Percentiles rank a stretch among this genome's conserved stretches.
These are phyloP conservation scores for Argyresthia goedartella DNA, from an alignment of 2,888 invertebrate species.

Conservation along the genomic window DNA sequence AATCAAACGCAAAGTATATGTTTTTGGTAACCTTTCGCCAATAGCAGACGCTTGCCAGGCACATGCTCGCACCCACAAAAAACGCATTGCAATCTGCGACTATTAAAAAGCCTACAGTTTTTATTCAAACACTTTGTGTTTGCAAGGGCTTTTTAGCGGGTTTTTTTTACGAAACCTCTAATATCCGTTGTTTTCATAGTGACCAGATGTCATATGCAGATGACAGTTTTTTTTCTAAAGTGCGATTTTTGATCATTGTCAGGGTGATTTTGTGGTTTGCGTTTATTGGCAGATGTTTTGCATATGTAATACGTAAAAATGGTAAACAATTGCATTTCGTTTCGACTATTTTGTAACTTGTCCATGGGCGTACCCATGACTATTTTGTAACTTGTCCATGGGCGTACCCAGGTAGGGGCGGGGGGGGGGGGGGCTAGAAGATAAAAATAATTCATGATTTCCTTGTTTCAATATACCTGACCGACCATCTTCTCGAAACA, in stretches of 20 bases:
- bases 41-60: too few species aligned
- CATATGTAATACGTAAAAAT: constrained; percentile 16
- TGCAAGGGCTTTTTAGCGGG: constrained; percentile 44
- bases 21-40: too few species aligned
- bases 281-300: constrained; percentile 49
- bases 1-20: too few species aligned
- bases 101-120: constrained; percentile 32
- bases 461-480: too few species aligned
- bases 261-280: constrained; percentile 26
- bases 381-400: too few species aligned
- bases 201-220: constrained; percentile 65
- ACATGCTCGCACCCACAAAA: constrained; percentile 17
- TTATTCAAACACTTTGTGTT: constrained; percentile 28
- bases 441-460: too few species aligned
- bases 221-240: constrained; percentile 55
- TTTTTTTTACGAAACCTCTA: constrained; percentile 38
- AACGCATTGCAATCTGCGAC: constrained; percentile 29
- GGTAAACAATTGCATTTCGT: too few species aligned
- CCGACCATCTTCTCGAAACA: too few species aligned
- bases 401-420: too few species aligned
- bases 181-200: constrained; percentile 41
- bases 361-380: too few species aligned
- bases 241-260: constrained; percentile 64
- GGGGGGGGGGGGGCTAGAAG: too few species aligned
- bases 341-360: too few species aligned